Base-by-base conservation (phyloP, 2,888 invertebrate species). In the Bombylius discolor region DNA sequence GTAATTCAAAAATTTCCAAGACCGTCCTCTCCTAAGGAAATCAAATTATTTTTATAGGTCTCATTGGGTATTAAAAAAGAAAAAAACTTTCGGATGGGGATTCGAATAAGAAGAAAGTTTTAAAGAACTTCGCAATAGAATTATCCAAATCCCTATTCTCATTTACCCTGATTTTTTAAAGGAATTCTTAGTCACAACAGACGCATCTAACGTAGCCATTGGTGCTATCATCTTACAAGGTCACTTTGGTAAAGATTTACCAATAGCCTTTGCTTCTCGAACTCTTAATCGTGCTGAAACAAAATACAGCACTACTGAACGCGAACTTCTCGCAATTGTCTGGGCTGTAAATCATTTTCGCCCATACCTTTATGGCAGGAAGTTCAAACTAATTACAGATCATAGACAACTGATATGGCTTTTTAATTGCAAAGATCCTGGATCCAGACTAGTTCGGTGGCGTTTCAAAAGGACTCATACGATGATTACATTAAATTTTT, bases 351-450 rank as follows among this genome's bases (percentile, higher is more conserved):
- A 63, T 49, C 61, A 64, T 55, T 66, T 65, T 52, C 49, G 63
- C 49, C 64, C 63, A 4, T 67, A 67, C 56, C n/a, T 68, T 7
- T 65, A 62, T 52, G 67, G 66, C 1, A 56, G 57, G 51, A 60
- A 58, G 45, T 66, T 67, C 52, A 62, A 51, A 48, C 56, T 67
- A 9, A 55, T 63, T 5, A 67, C 65, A 0, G 68, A 67, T 53
- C 65, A 68, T 59, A 59, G 61, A 51, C 64, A 65, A 5, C 56
- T 67, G 3, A 47, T 54, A 42, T 65, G 62, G 62, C 51, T 62
- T 12, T 51, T 58, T 52, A 60, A 58, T 33, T 23, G 60, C 8
- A 65, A 64, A 52, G 63, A 64, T 23, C 61, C 62, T 9, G 60
- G 58, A 32, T 58, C 62, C 0, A 59, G 62, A 47, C 49, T 69